Percentiles rank a stretch among this genome's conserved stretches.
phyloP scores from a whole-genome alignment of 2,797 vertebrate genomes.

The Columba guinea region DNA sequence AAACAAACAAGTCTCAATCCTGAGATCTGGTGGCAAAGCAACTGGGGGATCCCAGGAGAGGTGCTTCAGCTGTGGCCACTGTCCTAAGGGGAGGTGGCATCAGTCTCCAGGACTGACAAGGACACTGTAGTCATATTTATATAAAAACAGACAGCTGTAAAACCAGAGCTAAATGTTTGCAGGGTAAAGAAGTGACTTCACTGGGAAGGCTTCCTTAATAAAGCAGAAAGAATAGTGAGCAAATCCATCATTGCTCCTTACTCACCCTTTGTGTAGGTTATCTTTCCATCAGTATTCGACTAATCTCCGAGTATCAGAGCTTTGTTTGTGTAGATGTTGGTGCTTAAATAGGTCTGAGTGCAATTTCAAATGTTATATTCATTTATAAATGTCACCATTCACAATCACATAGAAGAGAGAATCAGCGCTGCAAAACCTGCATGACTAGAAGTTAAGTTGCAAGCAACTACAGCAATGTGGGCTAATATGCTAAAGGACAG shows the following conservation, averaged over 20 bases:
- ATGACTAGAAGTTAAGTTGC: neutral
- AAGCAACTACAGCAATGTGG: neutral
- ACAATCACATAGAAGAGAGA: neutral
- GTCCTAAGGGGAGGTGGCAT: neutral
- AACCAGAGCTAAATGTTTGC: neutral
- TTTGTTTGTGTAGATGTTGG: conserved; percentile 16
- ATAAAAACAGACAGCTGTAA: neutral
- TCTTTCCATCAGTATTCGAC: neutral
- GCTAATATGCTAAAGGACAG: neutral
- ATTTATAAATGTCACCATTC: neutral
- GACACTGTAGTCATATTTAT: neutral
- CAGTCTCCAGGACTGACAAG: neutral
- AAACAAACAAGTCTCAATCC: neutral
- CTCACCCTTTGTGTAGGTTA: neutral
- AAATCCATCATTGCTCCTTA: neutral
- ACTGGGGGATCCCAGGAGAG: neutral
- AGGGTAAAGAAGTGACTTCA: conserved; percentile 45
- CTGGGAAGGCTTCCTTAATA: neutral
- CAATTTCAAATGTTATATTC: neutral
- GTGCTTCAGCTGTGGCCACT: neutral
- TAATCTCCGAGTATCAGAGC: conserved; percentile 2
- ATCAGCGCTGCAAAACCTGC: neutral
- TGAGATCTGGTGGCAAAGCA: neutral
- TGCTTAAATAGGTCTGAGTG: neutral
- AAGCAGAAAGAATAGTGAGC: neutral